Conservation (phyloP, 2,888 invertebrate species). For the Lepidochitona cinerea region DNA sequence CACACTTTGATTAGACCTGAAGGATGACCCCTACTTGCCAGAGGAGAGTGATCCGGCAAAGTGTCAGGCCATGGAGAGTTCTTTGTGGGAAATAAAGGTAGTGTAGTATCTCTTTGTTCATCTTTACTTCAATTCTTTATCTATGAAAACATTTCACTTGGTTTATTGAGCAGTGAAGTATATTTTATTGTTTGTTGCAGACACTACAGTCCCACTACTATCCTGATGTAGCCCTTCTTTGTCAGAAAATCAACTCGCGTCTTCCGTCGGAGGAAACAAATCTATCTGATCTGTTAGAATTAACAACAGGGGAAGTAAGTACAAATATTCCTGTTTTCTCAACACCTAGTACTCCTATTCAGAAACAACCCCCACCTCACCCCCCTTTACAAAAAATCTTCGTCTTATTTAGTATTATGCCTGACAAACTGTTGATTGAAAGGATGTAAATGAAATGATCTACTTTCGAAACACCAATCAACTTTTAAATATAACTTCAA, state of each 20-base stretch:
- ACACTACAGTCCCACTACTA: constrained; percentile 82
- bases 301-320: constrained; percentile 77
- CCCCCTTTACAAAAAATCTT: no score
- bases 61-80: constrained; percentile 88
- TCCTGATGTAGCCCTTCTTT: constrained; percentile 81
- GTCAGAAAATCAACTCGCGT: constrained; percentile 80
- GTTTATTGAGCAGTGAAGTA: background rate
- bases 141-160: no score
- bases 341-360: no score
- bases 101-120: no score
- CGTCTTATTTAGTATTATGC: no score
- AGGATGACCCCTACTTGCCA: constrained; percentile 87
- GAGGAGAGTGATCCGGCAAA: constrained; percentile 84
- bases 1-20: constrained; percentile 39
- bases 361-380: no score
- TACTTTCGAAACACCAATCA: no score
- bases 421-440: no score
- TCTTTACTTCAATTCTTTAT: no score
- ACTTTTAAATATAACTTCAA: no score
- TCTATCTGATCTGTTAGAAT: constrained; percentile 78
- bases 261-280: constrained; percentile 81
- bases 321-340: background rate
- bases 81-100: constrained; percentile 89
- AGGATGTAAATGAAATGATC: no score
- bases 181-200: constrained; percentile 51